Evolutionary conservation across 2,888 invertebrate species (phyloP).

Genomic region (Troides oblongomaculatus): DNA sequence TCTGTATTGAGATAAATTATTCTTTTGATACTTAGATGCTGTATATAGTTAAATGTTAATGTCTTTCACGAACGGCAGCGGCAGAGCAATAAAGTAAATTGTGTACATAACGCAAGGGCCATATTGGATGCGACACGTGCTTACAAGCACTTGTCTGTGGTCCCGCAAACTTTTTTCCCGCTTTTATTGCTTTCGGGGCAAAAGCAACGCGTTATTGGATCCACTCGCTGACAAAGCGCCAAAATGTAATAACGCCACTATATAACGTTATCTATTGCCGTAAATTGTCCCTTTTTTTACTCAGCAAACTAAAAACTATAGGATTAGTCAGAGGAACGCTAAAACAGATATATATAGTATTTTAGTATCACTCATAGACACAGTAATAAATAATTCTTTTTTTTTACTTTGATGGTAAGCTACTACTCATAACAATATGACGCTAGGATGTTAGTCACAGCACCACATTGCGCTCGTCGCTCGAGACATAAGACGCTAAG

Average conservation of each 20-base stretch:
- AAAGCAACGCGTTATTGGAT: slow-evolving; percentile 29
- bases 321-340: background rate
- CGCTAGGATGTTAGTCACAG: too few relatives aligned
- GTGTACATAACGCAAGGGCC: slow-evolving; percentile 23
- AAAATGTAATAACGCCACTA: slow-evolving; percentile 34
- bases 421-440: too few relatives aligned
- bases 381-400: too few relatives aligned
- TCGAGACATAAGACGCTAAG: too few relatives aligned
- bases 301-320: background rate
- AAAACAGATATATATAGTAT: background rate
- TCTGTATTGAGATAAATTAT: too few relatives aligned
- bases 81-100: slow-evolving; percentile 25
- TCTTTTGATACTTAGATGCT: background rate
- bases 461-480: too few relatives aligned
- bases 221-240: slow-evolving; percentile 31
- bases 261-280: slow-evolving; percentile 16
- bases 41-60: slow-evolving; percentile 2
- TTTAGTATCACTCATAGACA: background rate
- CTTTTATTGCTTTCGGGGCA: slow-evolving; percentile 27
- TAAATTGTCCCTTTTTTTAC: background rate
- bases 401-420: too few relatives aligned
- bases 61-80: slow-evolving; percentile 8
- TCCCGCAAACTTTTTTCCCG: slow-evolving; percentile 27
- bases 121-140: slow-evolving; percentile 29
- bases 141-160: slow-evolving; percentile 27